Evolutionary conservation across 2,888 invertebrate species (phyloP), one percentile per base, ranked within the genome.

Genomic region (Willowsia nigromaculata): DNA sequence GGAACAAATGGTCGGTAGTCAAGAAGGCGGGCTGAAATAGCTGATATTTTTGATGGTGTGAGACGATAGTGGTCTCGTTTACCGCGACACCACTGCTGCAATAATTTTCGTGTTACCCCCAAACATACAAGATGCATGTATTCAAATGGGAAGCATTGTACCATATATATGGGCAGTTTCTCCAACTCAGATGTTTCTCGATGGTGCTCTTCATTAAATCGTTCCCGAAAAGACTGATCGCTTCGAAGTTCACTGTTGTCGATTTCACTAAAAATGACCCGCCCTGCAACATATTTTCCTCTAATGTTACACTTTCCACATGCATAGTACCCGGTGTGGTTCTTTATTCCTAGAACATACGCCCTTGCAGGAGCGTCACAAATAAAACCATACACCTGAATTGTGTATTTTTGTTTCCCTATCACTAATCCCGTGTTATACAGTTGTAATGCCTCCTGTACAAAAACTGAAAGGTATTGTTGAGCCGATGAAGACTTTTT

Each of bases 91-190:
- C n/a, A n/a, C n/a, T n/a, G n/a, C n/a, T n/a, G n/a, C n/a, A n/a
- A n/a, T n/a, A n/a, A n/a, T n/a, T 81, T 87, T 22, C 71, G 27
- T 0, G 22, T 4, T 18, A 59, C 76, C 25, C 87, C 87, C 3
- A 87, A 30, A n/a, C 80, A 87, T 0, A 87, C 65, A 5, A 87
- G 76, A 37, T 87, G 87, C 87, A 87, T 87, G 40, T 81, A 87
- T 9, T 87, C 87, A 13, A 71, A 59, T 7, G 87, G 87, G 13
- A 87, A 30, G 22, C 53, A 37, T 1, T 25, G 6, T 3, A 81
- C 62, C 6, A 81, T 7, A 47, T 81, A 40, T 3, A 81, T 62
- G 1, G 37, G 59, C 6, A 81, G 22, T 1, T 40, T 4, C 11
- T 22, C 6, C 25, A 81, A 18, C 2, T 5, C 22, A 1, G 81